These are phyloP conservation scores for Clepsis dumicolana DNA, from an alignment of 2,888 invertebrate species.

Conservation along the genomic window DNA sequence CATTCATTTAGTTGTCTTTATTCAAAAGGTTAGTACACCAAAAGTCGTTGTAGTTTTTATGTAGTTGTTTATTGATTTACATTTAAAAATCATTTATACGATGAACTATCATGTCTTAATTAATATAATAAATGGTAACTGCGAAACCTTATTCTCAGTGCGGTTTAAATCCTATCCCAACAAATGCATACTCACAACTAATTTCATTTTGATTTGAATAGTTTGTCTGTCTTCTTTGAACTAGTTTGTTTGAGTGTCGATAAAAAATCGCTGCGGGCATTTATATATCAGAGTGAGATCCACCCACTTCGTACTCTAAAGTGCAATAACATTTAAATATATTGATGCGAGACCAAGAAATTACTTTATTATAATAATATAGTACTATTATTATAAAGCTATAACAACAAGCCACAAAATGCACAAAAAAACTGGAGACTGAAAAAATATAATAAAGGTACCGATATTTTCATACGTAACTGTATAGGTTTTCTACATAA, in stretches of 20 bases:
- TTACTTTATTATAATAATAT: slow-evolving; percentile 41
- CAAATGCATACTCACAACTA: slow-evolving; percentile 67
- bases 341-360: slow-evolving; percentile 32
- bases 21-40: too few species aligned
- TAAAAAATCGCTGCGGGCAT: slow-evolving; percentile 75
- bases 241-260: slow-evolving; percentile 75
- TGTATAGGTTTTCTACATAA: too few species aligned
- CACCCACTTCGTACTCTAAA: slow-evolving; percentile 73
- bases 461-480: too few species aligned
- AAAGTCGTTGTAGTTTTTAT: too few species aligned
- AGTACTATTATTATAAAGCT: slow-evolving; percentile 28
- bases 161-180: not conserved
- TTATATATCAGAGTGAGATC: slow-evolving; percentile 69
- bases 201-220: slow-evolving; percentile 66
- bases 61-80: not conserved
- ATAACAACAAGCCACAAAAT: too few species aligned
- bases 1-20: too few species aligned
- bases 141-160: not conserved
- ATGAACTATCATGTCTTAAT: slow-evolving; percentile 10
- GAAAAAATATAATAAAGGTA: too few species aligned
- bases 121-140: not conserved
- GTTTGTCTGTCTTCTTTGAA: slow-evolving; percentile 72
- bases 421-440: slow-evolving; percentile 2
- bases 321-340: slow-evolving; percentile 65
- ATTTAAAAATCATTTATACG: too few species aligned